phyloP scores from a whole-genome alignment of 2,113 vertebrate genomes.

The Podarcis raffonei region DNA sequence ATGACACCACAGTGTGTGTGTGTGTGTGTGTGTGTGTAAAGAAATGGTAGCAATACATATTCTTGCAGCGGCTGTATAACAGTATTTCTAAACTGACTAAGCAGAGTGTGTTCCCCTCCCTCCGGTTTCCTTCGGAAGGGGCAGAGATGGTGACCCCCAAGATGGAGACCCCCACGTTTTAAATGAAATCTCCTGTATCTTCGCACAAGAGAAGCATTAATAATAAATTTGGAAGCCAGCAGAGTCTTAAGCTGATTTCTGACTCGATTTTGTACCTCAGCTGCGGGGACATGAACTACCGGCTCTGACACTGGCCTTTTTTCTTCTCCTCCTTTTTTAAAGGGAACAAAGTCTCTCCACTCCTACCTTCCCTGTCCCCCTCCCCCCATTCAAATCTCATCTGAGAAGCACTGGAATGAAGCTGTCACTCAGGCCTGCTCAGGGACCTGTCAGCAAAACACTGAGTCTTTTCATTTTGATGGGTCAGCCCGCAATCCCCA shows the following conservation, averaged over 20 bases:
- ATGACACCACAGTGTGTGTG: too few species aligned
- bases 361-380: constrained; percentile 63
- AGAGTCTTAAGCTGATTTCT: constrained; percentile 46
- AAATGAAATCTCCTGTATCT: constrained; percentile 50
- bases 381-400: constrained; percentile 78
- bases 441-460: constrained; percentile 84
- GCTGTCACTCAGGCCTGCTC: constrained; percentile 85
- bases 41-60: not conserved
- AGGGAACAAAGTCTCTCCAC: constrained; percentile 82
- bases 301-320: constrained; percentile 86
- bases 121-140: constrained; percentile 56
- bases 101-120: constrained; percentile 27
- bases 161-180: constrained; percentile 49
- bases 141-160: not conserved
- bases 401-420: constrained; percentile 86
- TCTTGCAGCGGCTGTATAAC: not conserved
- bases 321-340: constrained; percentile 1
- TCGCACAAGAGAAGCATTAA: constrained; percentile 67
- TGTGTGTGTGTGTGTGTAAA: too few species aligned
- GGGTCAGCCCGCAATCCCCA: constrained; percentile 83
- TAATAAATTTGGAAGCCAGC: constrained; percentile 67
- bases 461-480: constrained; percentile 88
- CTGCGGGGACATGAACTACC: constrained; percentile 84
- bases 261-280: constrained; percentile 65
- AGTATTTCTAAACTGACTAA: constrained; percentile 39